A percentile compares a stretch with the other conserved stretches of the same genome.
These are phyloP conservation scores for Adoxophyes honmai DNA, from an alignment of 1,140 invertebrate genomes.

Conservation along the genomic window DNA sequence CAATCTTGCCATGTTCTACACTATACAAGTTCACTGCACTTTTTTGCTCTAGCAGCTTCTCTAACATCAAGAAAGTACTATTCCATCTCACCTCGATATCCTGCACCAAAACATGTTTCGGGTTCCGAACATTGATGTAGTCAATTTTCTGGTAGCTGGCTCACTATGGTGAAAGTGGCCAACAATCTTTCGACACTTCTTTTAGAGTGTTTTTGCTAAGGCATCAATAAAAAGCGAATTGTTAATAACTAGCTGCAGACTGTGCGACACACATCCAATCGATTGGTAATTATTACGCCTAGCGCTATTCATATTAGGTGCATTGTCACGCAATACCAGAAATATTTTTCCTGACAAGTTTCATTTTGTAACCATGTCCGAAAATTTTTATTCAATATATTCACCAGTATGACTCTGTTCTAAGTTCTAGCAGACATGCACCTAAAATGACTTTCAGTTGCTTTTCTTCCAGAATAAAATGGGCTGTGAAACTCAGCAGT, in stretches of 20 bases:
- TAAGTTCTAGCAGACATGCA: conserved; percentile 30
- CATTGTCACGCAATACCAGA: conserved; percentile 37
- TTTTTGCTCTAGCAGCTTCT: conserved; percentile 38
- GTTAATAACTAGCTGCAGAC: conserved; percentile 34
- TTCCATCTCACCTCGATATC: conserved; percentile 45
- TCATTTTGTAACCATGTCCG: conserved; percentile 33
- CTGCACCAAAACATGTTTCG: conserved; percentile 34
- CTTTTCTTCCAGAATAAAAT: conserved; percentile 30
- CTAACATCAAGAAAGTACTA: conserved; percentile 38
- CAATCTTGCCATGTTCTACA: conserved; percentile 28
- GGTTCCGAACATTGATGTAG: conserved; percentile 30
- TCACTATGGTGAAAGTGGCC: conserved; percentile 40
- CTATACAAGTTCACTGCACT: conserved; percentile 39
- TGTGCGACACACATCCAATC: conserved; percentile 37
- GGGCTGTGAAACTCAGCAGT: conserved; percentile 31
- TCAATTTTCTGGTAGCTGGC: conserved; percentile 32
- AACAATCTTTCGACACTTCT: conserved; percentile 37
- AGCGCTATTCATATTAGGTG: conserved; percentile 27
- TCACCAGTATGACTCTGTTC: conserved; percentile 34
- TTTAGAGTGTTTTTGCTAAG: conserved; percentile 21
- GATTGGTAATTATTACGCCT: conserved; percentile 35
- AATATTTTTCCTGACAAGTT: conserved; percentile 28
- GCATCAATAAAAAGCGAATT: conserved; percentile 34
- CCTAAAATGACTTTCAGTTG: conserved; percentile 35
- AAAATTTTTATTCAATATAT: conserved; percentile 38